Conservation (phyloP, 2,888 invertebrate species). For the Hydrotaea diabolus region DNA sequence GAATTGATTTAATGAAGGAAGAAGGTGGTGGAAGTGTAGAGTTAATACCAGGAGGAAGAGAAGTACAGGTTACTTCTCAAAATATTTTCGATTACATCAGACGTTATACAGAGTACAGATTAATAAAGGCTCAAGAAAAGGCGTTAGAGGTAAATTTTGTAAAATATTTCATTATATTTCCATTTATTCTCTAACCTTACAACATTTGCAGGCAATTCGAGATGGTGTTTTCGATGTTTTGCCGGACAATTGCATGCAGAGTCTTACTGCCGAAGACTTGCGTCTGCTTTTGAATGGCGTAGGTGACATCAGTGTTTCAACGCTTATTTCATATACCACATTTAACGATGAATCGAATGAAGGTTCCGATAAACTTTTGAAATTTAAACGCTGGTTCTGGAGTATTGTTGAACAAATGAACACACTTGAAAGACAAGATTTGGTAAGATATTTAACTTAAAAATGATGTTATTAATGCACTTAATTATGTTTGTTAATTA, state of each 20-base stretch:
- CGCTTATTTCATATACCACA: conserved; percentile 97
- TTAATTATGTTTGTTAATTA: conserved; percentile 60
- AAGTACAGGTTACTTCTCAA: conserved; percentile 93
- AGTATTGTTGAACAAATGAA: conserved; percentile 99
- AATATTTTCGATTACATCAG: conserved; percentile 99
- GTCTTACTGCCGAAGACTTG: conserved; percentile 97
- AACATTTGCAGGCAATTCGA: conserved; percentile 86
- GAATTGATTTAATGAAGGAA: conserved; percentile 95
- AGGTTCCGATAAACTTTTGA: conserved; percentile 90
- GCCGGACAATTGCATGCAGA: conserved; percentile 94
- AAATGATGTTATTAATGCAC: background rate
- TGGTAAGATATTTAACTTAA: conserved; percentile 84
- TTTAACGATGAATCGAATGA: conserved; percentile 99
- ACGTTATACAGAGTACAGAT: conserved; percentile 96
- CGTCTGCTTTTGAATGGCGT: conserved; percentile 97
- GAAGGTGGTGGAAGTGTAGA: conserved; percentile 96
- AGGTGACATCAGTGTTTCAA: conserved; percentile 97
- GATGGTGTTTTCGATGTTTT: conserved; percentile 98
- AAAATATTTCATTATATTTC: background rate
- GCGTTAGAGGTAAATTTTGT: conserved; percentile 88
- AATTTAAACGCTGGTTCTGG: conserved; percentile 99
- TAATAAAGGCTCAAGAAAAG: conserved; percentile 96
- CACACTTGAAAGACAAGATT: conserved; percentile 96
- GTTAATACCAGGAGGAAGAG: conserved; percentile 93
- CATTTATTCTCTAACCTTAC: background rate